Evolutionary conservation across 2,888 invertebrate species (phyloP), one percentile per base, ranked within the genome.

Genomic region (Merodon equestris): DNA sequence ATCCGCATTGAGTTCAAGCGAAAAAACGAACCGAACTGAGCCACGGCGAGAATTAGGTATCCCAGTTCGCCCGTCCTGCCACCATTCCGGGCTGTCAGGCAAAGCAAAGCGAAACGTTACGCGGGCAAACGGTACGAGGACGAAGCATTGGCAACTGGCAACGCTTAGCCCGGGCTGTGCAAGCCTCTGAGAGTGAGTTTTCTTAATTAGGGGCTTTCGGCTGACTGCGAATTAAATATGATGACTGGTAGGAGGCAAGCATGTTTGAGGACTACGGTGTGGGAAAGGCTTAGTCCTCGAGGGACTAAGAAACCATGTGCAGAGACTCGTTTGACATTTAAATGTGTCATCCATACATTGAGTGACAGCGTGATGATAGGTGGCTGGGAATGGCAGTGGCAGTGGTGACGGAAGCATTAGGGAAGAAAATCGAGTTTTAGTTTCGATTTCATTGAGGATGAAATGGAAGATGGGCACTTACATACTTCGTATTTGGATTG

Each of bases 1-100:
- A 66, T 73, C 64, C 72, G 58, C 72, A 73, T 73, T 66, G 72
- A 72, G 72, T 57, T 72, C 51, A 72, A 72, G 72, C 72, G 72
- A 72, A 71, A 71, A 71, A 71, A 56, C 71, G 56, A 61, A 57
- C 63, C 56, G 63, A 61, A 50, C 71, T 56, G 63, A n/a, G n/a
- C n/a, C n/a, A n/a, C n/a, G n/a, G n/a, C n/a, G n/a, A 61, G 72
- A 64, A 72, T 64, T 72, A 72, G 72, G 72, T 72, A 72, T 48
- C 53, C 71, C 71, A 71, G 61, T 27, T 48, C 60, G 51, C 13
- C 61, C 45, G 63, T 72, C 57, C 51, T 72, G 44, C 50, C 61
- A 61, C 42, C 14, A 34, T 14, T 64, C 71, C 56, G 71, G 50
- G 51, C 56, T 63, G 57, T 63, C 72, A 53, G 45, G 58, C 58